Percentiles rank a stretch among this genome's conserved stretches.
Conservation (phyloP, 2,888 invertebrate genomes). For the Laothoe populi region DNA sequence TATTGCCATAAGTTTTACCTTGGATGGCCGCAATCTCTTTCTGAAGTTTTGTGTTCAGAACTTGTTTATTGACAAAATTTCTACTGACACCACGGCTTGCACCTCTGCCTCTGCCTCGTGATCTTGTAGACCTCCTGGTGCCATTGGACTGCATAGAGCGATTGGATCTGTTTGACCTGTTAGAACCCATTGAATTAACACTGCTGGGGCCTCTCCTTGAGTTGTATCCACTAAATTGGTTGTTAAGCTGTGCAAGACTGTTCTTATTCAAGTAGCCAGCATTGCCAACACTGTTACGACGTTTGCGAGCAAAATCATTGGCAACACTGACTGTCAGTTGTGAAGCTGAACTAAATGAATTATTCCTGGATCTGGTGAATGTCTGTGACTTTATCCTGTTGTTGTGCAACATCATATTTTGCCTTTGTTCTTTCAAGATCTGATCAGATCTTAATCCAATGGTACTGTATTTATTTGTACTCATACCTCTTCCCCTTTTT, state of each 20-base stretch:
- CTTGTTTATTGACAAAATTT: slow-evolving; percentile 72
- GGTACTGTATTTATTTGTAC: slow-evolving; percentile 69
- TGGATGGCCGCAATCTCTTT: slow-evolving; percentile 78
- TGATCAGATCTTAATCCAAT: slow-evolving; percentile 79
- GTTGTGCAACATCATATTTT: slow-evolving; percentile 58
- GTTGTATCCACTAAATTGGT: slow-evolving; percentile 66
- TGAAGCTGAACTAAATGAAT: slow-evolving; percentile 68
- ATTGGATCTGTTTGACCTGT: slow-evolving; percentile 63
- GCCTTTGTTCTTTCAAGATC: slow-evolving; percentile 69
- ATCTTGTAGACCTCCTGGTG: slow-evolving; percentile 59
- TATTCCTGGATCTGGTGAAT: slow-evolving; percentile 75
- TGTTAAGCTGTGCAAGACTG: slow-evolving; percentile 70
- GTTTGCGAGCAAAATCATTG: slow-evolving; percentile 71
- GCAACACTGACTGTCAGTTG: slow-evolving; percentile 77
- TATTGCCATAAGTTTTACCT: slow-evolving; percentile 60
- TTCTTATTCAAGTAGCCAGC: slow-evolving; percentile 70
- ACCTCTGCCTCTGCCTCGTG: slow-evolving; percentile 68
- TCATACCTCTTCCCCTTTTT: slow-evolving; percentile 71
- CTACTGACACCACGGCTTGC: slow-evolving; percentile 63
- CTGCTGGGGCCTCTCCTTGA: slow-evolving; percentile 72
- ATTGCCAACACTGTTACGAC: slow-evolving; percentile 74
- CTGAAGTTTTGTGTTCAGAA: slow-evolving; percentile 72
- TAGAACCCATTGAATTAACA: slow-evolving; percentile 74
- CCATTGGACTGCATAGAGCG: slow-evolving; percentile 60
- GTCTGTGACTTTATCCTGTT: slow-evolving; percentile 75